Conservation (phyloP, 2,797 vertebrate genomes). For the Anas georgica region DNA sequence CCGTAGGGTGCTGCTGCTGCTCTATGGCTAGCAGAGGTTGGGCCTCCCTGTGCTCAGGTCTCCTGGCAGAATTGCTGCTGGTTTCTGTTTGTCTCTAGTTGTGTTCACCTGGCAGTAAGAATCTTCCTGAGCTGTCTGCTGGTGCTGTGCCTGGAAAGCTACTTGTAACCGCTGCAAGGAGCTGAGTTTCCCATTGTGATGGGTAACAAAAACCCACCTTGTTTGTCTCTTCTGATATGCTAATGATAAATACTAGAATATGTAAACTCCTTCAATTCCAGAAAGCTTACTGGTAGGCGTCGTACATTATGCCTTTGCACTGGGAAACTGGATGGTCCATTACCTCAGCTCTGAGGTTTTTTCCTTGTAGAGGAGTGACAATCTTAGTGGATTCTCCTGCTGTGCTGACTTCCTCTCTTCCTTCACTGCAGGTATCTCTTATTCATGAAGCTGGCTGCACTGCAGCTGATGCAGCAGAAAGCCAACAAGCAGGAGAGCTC, state of each 20-base stretch:
- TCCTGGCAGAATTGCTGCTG: neutral
- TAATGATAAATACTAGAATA: too few relatives aligned
- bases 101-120: neutral
- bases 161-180: neutral
- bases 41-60: neutral
- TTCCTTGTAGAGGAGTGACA: neutral
- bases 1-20: neutral
- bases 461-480: slow-evolving; percentile 99
- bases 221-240: neutral
- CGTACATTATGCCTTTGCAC: neutral
- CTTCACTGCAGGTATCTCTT: slow-evolving; percentile 87
- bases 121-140: neutral
- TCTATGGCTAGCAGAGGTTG: neutral
- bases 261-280: neutral
- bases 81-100: neutral
- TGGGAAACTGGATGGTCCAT: neutral
- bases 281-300: neutral
- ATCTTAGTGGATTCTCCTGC: neutral
- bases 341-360: neutral
- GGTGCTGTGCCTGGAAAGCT: neutral
- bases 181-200: neutral
- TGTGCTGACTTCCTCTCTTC: neutral
- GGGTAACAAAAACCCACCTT: neutral
- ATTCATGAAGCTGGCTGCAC: slow-evolving; percentile 98
- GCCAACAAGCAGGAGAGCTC: slow-evolving; percentile 83